Conservation (phyloP, 2,113 vertebrate species). For the Choloepus hoffmanni region DNA sequence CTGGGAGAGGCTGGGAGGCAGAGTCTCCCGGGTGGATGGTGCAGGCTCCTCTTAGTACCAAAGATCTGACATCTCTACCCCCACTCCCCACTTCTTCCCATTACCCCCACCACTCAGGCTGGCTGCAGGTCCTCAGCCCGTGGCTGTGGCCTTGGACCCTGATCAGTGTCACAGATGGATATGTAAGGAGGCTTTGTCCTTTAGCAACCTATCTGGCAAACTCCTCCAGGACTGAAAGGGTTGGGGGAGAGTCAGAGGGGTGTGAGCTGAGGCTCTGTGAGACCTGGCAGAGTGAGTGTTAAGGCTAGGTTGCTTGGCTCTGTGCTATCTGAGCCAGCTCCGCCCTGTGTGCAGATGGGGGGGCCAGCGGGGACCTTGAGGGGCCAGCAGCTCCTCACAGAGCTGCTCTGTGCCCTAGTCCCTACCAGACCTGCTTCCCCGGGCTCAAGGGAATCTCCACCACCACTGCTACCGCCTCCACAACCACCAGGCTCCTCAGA, state of each 20-base stretch:
- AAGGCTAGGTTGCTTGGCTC: constrained; percentile 64
- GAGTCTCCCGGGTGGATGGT: not conserved
- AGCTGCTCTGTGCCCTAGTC: constrained; percentile 50
- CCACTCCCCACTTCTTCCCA: not conserved
- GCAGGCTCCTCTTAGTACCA: not conserved
- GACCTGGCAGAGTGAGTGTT: constrained; percentile 70
- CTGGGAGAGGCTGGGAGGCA: not conserved
- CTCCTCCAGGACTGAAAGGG: not conserved
- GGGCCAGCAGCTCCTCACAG: constrained; percentile 78
- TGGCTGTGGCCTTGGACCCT: not conserved
- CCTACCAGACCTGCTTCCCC: constrained; percentile 56
- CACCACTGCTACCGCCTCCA: not conserved
- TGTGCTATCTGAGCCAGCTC: constrained; percentile 88
- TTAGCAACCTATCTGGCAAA: constrained; percentile 1
- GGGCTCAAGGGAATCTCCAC: constrained; percentile 49
- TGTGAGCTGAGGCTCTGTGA: not conserved
- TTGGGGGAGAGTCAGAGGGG: not conserved
- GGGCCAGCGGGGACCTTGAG: constrained; percentile 78
- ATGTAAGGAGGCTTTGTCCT: constrained; percentile 39
- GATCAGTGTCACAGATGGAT: not conserved
- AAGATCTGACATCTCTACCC: not conserved
- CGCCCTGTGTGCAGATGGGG: constrained; percentile 88
- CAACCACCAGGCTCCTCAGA: constrained; percentile 52
- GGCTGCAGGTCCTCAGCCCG: not conserved
- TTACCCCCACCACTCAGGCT: rapidly evolving